A percentile compares a stretch with the other conserved stretches of the same genome.
These are phyloP conservation scores for Abrostola triplasia DNA, from an alignment of 2,888 invertebrate species.

Conservation along the genomic window DNA sequence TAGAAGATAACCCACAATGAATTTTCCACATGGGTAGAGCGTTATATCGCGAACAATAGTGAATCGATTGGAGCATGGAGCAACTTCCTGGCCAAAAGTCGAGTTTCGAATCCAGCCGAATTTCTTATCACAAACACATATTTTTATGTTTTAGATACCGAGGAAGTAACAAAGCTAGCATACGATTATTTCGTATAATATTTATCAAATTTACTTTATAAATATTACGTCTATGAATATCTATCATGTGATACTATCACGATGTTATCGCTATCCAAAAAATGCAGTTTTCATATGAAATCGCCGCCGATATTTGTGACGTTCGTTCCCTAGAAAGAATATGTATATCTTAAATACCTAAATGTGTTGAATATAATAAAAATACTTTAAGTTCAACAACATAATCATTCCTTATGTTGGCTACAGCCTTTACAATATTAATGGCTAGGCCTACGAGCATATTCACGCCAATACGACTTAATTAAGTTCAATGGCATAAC, in stretches of 20 bases:
- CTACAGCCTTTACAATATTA: background rate
- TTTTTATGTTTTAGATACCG: too few species aligned
- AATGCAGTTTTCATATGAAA: background rate
- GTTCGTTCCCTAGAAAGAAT: background rate
- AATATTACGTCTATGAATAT: background rate
- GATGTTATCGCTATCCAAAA: slow-evolving; percentile 1
- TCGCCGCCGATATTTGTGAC: background rate
- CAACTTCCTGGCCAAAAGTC: slow-evolving; percentile 39
- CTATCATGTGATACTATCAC: background rate
- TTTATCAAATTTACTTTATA: background rate
- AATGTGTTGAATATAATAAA: too few species aligned
- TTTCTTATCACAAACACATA: too few species aligned
- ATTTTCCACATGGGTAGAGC: slow-evolving; percentile 62
- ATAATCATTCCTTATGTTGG: too few species aligned
- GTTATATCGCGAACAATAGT: slow-evolving; percentile 60
- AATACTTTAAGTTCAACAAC: too few species aligned
- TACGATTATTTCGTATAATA: too few species aligned
- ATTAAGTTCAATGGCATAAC: slow-evolving; percentile 58
- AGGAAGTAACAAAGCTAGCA: too few species aligned
- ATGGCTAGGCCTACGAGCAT: slow-evolving; percentile 8
- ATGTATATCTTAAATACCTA: too few species aligned
- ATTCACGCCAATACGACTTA: slow-evolving; percentile 17
- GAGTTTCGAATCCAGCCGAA: slow-evolving; percentile 5
- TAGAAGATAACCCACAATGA: slow-evolving; percentile 45
- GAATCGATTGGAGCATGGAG: slow-evolving; percentile 59